Evolutionary conservation across 2,888 invertebrate genomes (phyloP).

Genomic region (Hipparchia semele): DNA sequence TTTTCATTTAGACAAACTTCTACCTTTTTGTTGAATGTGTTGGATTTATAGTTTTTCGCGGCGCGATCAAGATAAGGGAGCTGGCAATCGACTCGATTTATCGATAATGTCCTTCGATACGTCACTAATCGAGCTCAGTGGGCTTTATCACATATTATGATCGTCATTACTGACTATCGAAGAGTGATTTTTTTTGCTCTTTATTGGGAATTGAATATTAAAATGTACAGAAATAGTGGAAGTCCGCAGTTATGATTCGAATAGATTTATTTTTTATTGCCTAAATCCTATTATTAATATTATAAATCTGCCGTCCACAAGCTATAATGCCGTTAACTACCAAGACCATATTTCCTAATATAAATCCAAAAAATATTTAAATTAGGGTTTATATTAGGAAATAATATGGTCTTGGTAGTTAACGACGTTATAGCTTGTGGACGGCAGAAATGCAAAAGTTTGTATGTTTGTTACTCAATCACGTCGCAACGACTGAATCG

Average conservation of each 20-base stretch:
- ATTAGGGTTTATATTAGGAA: no score
- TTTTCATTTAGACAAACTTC: constrained; percentile 31
- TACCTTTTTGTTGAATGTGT: constrained; percentile 37
- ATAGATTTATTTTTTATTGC: neutral
- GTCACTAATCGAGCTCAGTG: constrained; percentile 74
- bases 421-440: no score
- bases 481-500: no score
- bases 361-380: no score
- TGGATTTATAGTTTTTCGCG: constrained; percentile 70
- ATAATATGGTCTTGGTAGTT: no score
- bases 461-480: no score
- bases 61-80: constrained; percentile 64
- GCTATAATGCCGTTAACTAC: no score
- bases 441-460: no score
- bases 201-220: constrained; percentile 44
- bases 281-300: neutral
- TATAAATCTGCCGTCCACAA: no score
- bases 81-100: constrained; percentile 67
- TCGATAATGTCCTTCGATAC: constrained; percentile 72
- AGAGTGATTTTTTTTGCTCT: constrained; percentile 47
- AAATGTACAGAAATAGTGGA: constrained; percentile 21
- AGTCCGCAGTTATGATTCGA: constrained; percentile 5
- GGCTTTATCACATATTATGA: constrained; percentile 73
- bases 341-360: no score
- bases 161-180: constrained; percentile 63